phyloP scores from a whole-genome alignment of 2,888 invertebrate genomes.

The Cataglyphis rosenhaueri region DNA sequence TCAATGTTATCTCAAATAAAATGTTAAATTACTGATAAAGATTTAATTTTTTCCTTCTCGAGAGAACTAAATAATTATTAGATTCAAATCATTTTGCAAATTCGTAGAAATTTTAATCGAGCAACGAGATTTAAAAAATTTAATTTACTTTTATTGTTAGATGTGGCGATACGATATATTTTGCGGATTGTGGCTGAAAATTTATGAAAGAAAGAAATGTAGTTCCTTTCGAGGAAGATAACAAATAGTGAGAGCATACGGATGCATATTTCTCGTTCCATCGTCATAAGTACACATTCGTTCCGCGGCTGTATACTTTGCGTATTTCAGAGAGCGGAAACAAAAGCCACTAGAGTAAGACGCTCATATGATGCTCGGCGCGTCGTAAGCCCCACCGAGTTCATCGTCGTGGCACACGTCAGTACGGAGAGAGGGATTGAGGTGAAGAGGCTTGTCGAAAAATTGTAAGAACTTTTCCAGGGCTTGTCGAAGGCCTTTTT shows the following conservation, averaged over 20 bases:
- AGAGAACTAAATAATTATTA: not conserved
- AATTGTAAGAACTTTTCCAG: constrained; percentile 75
- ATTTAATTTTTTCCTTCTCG: not conserved
- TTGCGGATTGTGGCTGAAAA: not conserved
- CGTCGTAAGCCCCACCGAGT: constrained; percentile 49
- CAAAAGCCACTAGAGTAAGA: constrained; percentile 56
- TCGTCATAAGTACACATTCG: not conserved
- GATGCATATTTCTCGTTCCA: not conserved
- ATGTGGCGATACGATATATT: not conserved
- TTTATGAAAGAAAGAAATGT: not conserved
- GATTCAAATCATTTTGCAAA: not conserved
- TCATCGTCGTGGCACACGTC: constrained; percentile 31
- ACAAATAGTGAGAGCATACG: not conserved
- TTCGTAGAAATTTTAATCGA: not conserved
- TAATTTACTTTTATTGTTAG: not conserved
- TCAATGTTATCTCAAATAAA: not conserved
- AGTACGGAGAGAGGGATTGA: constrained; percentile 20
- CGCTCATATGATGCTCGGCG: constrained; percentile 51
- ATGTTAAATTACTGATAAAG: not conserved
- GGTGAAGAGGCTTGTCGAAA: constrained; percentile 63
- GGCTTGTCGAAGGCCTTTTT: constrained; percentile 69
- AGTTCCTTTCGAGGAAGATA: not conserved
- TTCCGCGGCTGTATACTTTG: constrained; percentile 16
- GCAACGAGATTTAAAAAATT: not conserved
- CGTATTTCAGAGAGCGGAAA: constrained; percentile 42